Conservation (phyloP, 2,888 invertebrate genomes). For the Andrena hattorfiana region DNA sequence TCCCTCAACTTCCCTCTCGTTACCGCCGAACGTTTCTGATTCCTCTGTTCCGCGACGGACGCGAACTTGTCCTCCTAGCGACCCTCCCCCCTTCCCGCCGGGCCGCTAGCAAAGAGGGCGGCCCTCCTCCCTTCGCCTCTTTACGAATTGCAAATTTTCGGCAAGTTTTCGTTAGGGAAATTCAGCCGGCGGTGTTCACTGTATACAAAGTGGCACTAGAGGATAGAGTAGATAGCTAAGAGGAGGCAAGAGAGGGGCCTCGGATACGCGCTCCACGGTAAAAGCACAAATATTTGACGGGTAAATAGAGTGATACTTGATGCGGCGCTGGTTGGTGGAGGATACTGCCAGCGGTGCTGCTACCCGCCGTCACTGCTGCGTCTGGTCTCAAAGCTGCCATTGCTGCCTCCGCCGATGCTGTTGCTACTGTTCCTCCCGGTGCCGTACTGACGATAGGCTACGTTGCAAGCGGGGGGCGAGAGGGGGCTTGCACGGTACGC, state of each 20-base stretch:
- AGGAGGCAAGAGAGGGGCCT: constrained; percentile 74
- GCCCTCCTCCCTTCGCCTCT: constrained; percentile 65
- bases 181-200: constrained; percentile 81
- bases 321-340: constrained; percentile 79
- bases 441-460: constrained; percentile 14
- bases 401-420: constrained; percentile 30
- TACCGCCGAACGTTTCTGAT: constrained; percentile 34
- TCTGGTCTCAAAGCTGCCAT: constrained; percentile 41
- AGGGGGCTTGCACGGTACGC: constrained; percentile 60
- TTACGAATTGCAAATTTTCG: constrained; percentile 84
- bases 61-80: constrained; percentile 56
- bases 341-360: constrained; percentile 56
- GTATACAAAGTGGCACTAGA: constrained; percentile 84
- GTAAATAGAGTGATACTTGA: constrained; percentile 85
- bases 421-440: constrained; percentile 56
- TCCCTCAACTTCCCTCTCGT: constrained; percentile 23
- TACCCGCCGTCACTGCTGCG: constrained; percentile 51
- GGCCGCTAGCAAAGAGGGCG: constrained; percentile 53
- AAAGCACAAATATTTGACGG: constrained; percentile 85
- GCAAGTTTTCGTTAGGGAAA: constrained; percentile 84
- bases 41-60: constrained; percentile 41
- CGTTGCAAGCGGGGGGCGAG: background rate
- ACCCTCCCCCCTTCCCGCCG: constrained; percentile 25
- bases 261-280: constrained; percentile 82
- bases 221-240: constrained; percentile 76